Evolutionary conservation across 2,888 invertebrate species (phyloP), one percentile per base, ranked within the genome.

Genomic region (Stenichneumon culpator): DNA sequence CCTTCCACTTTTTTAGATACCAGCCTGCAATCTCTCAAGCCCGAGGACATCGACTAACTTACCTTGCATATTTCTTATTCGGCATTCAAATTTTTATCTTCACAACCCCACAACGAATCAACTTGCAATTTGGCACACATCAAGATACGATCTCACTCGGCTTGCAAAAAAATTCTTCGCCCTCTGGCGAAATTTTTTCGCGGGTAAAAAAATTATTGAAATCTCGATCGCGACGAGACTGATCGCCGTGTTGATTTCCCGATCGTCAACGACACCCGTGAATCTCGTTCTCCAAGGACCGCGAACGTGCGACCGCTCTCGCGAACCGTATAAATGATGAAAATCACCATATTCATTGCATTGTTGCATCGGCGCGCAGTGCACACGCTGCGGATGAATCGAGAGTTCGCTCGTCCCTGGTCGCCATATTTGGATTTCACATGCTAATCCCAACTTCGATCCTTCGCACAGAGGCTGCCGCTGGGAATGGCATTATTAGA

Each of bases 301-400:
- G 84, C 83, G 82, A 82, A 86, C 83, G 86, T 86, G 88, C 86
- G 89, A 87, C 28, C 78, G 11, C 60, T 74, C 44, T 82, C 78
- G 89, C 88, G 83, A 88, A 88, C 86, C 89, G 90, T 91, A 92
- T 91, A 92, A 91, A 91, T 90, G 92, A 92, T 90, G 91, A 86
- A 87, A 92, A 93, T 93, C 90, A 92, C 91, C 93, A 93, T 93
- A 93, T 92, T 91, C 91, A 92, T 92, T 91, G 92, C 89, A 91
- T 90, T 91, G 87, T 90, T 87, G 87, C 81, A 75, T 86, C 88
- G 87, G 22, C 87, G 88, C 44, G 86, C 86, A 36, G 67, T 65
- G 52, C 87, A 54, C 68, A 67, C 74, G 78, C 84, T 22, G 87
- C 90, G 89, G 89, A 89, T 90, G 90, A 91, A 88, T 87, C 69